A percentile compares a stretch with the other conserved stretches of the same genome.
Conservation (phyloP, 2,113 vertebrate species). For the Calidris pygmaea region DNA sequence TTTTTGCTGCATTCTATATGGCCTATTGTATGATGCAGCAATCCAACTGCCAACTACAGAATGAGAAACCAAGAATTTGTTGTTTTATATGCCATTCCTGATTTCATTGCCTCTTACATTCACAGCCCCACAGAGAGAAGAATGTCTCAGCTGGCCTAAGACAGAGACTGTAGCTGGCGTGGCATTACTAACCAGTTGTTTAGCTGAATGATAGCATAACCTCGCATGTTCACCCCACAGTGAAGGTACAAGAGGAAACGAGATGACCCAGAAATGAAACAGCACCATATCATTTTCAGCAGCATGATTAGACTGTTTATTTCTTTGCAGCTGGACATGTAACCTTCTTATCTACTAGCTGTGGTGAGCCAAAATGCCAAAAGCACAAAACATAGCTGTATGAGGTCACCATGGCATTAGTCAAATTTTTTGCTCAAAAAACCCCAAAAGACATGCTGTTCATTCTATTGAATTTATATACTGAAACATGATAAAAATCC, state of each 20-base stretch:
- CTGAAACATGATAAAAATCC: background rate
- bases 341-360: slow-evolving; percentile 9
- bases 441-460: background rate
- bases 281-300: background rate
- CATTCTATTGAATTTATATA: background rate
- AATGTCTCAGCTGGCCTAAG: background rate
- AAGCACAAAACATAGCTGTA: background rate
- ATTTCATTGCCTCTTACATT: background rate
- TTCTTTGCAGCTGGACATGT: background rate
- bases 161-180: background rate
- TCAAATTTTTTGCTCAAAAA: background rate
- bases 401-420: background rate
- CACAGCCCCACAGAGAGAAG: background rate
- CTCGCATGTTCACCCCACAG: background rate
- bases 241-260: background rate
- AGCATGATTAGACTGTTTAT: slow-evolving; percentile 7
- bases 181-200: background rate
- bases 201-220: background rate
- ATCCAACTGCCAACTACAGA: background rate
- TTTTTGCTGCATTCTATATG: background rate
- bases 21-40: background rate
- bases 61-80: background rate
- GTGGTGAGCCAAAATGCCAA: slow-evolving; percentile 9
- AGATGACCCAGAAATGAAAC: slow-evolving; percentile 25
- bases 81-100: background rate